Percentiles rank a stretch among this genome's conserved stretches.
phyloP scores from a whole-genome alignment of 2,888 invertebrate species.

The Lysandra coridon region DNA sequence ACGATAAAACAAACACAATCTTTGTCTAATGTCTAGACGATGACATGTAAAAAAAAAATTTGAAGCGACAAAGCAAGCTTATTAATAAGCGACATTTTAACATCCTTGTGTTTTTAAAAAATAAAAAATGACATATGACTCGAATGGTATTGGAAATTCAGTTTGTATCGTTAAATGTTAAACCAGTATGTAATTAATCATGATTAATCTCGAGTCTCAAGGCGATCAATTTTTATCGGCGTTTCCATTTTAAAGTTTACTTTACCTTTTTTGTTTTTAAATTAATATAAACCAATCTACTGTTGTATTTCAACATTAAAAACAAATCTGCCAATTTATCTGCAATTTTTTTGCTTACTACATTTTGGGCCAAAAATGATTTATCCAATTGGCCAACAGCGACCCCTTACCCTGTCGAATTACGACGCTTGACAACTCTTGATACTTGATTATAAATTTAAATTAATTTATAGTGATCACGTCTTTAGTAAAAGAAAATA shows the following conservation, averaged over 20 bases:
- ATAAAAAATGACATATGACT: not conserved
- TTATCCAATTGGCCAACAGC: not conserved
- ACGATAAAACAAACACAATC: not conserved
- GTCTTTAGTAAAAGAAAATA: not conserved
- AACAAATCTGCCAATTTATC: not conserved
- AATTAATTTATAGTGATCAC: not conserved
- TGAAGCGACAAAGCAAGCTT: not conserved
- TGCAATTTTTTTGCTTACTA: not conserved
- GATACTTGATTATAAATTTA: not conserved
- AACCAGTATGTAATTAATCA: conserved; percentile 14
- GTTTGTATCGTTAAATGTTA: not conserved
- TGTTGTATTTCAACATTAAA: not conserved
- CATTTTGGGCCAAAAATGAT: not conserved
- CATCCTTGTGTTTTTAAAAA: not conserved
- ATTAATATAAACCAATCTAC: not conserved
- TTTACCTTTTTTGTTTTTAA: not conserved
- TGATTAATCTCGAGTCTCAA: not conserved
- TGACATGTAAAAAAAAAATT: not conserved
- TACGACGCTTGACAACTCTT: not conserved
- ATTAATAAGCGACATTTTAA: not conserved
- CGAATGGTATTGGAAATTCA: conserved; percentile 3
- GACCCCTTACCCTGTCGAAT: not conserved
- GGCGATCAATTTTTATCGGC: conserved; percentile 5
- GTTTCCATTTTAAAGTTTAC: not conserved
- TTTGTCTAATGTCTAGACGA: not conserved